phyloP scores from a whole-genome alignment of 2,888 invertebrate species.

The Hypolimnas misippus region DNA sequence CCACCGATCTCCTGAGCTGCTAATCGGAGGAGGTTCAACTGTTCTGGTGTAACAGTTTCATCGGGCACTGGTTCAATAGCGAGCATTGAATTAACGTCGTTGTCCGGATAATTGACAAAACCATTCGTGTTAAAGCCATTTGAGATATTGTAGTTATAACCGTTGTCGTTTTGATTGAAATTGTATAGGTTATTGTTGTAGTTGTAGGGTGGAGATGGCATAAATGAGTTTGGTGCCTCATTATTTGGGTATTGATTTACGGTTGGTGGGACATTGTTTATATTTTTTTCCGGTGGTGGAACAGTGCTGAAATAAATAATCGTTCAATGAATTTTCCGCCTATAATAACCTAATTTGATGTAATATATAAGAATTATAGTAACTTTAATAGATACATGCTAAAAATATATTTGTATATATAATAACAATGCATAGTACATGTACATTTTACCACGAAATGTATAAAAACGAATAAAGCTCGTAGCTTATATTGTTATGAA shows the following conservation, averaged over 20 bases:
- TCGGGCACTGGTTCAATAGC: slow-evolving; percentile 66
- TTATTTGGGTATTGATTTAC: slow-evolving; percentile 61
- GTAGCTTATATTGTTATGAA: background rate
- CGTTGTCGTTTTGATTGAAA: slow-evolving; percentile 56
- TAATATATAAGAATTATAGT: too few relatives aligned
- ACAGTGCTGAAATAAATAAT: slow-evolving; percentile 59
- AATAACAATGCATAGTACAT: background rate
- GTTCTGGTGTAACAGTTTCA: slow-evolving; percentile 70
- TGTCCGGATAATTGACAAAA: slow-evolving; percentile 68
- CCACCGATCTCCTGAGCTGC: slow-evolving; percentile 81
- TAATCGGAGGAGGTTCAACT: slow-evolving; percentile 73
- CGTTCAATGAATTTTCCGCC: background rate
- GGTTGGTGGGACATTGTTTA: slow-evolving; percentile 58
- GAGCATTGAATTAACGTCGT: slow-evolving; percentile 61
- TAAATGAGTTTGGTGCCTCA: slow-evolving; percentile 57
- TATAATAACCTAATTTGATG: too few relatives aligned
- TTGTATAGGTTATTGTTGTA: slow-evolving; percentile 68
- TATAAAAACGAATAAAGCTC: background rate
- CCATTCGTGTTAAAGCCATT: slow-evolving; percentile 69
- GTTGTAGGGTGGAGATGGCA: slow-evolving; percentile 57
- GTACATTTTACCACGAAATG: background rate
- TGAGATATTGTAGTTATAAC: slow-evolving; percentile 64
- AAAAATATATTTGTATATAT: too few relatives aligned
- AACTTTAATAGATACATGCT: too few relatives aligned
- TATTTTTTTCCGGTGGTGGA: slow-evolving; percentile 69